Conservation (phyloP, 2,113 vertebrate genomes). For the Chlorodrepanis virens region DNA sequence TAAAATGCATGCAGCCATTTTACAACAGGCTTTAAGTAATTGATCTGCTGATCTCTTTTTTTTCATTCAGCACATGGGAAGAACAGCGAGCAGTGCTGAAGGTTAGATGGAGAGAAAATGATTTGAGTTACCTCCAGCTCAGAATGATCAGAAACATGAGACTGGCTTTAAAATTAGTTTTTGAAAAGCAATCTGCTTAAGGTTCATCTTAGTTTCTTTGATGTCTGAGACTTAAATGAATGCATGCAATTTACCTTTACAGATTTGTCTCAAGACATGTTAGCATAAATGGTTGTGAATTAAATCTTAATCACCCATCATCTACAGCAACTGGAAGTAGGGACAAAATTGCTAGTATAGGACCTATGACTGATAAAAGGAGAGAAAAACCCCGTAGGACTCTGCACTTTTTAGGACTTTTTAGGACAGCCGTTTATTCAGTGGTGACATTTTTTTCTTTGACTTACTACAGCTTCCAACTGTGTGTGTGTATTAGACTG, state of each 20-base stretch:
- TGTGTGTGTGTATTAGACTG: neutral
- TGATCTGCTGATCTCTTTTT: neutral
- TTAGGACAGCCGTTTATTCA: neutral
- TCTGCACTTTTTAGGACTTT: neutral
- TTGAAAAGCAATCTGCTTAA: constrained; percentile 17
- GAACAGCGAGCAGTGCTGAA: neutral
- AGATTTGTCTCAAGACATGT: neutral
- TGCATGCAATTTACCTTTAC: neutral
- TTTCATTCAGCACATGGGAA: neutral
- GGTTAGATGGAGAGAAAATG: neutral
- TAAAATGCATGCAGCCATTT: constrained; percentile 10
- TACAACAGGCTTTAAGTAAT: neutral
- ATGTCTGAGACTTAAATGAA: neutral
- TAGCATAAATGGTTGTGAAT: neutral
- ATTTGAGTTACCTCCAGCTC: neutral
- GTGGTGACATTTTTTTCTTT: neutral
- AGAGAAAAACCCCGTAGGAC: neutral
- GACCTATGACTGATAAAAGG: neutral
- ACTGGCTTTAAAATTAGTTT: constrained; percentile 11
- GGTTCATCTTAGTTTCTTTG: constrained; percentile 7
- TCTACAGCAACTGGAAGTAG: neutral
- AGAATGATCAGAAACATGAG: constrained; percentile 7
- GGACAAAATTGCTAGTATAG: neutral
- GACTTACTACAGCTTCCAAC: neutral
- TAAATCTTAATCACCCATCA: neutral